phyloP scores from a whole-genome alignment of 1,140 invertebrate species.

The Drosophila ficusphila region DNA sequence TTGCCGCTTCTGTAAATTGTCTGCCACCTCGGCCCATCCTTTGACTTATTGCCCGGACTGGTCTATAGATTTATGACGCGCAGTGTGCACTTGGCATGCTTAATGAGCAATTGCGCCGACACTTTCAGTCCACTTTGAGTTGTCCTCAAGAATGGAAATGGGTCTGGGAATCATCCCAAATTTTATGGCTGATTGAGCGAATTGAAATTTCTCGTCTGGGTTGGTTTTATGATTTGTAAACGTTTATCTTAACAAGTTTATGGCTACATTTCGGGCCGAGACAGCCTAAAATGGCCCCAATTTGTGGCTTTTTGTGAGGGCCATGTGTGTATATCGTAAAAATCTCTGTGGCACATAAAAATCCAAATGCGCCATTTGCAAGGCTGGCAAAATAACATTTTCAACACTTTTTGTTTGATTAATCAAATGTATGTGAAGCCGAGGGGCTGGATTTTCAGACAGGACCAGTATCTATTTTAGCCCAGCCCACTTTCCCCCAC shows the following conservation, averaged over 20 bases:
- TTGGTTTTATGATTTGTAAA: slow-evolving; percentile 76
- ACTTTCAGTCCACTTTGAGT: slow-evolving; percentile 19
- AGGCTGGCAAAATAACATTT: slow-evolving; percentile 77
- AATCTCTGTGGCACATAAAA: slow-evolving; percentile 71
- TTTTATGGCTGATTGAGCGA: slow-evolving; percentile 62
- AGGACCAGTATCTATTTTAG: slow-evolving; percentile 1
- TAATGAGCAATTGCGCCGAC: slow-evolving; percentile 41
- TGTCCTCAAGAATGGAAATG: not conserved
- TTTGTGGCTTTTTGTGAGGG: slow-evolving; percentile 61
- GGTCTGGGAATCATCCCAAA: not conserved
- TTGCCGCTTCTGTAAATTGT: slow-evolving; percentile 17
- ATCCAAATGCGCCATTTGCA: slow-evolving; percentile 74
- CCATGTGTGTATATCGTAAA: slow-evolving; percentile 35
- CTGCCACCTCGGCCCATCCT: not conserved
- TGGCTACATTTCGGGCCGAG: slow-evolving; percentile 55
- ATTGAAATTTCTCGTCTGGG: slow-evolving; percentile 20
- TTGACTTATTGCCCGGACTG: slow-evolving; percentile 33
- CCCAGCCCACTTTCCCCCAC: not conserved
- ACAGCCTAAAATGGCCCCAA: slow-evolving; percentile 49
- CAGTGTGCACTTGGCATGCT: slow-evolving; percentile 38
- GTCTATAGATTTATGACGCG: slow-evolving; percentile 29
- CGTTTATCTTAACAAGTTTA: slow-evolving; percentile 71
- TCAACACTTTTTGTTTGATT: slow-evolving; percentile 79
- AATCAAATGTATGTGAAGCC: slow-evolving; percentile 60
- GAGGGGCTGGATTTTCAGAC: slow-evolving; percentile 2